phyloP scores from a whole-genome alignment of 2,888 invertebrate species.

The Diabrotica balteata region DNA sequence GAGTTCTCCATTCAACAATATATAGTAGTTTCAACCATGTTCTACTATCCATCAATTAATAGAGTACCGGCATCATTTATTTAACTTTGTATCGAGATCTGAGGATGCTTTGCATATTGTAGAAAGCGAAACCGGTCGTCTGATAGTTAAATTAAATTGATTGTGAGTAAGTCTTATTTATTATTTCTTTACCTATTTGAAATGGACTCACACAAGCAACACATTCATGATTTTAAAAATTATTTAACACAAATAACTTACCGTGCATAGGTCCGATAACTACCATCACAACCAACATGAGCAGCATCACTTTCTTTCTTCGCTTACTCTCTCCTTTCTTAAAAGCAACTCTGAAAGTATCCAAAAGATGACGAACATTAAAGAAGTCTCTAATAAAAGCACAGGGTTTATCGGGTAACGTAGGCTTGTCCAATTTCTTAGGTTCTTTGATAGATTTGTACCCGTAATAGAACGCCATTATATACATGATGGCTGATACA shows the following conservation, averaged over 20 bases:
- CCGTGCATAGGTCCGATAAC: constrained; percentile 87
- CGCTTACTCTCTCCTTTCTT: constrained; percentile 79
- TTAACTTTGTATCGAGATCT: too few relatives aligned
- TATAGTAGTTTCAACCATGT: too few relatives aligned
- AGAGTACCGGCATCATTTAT: too few relatives aligned
- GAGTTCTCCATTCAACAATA: too few relatives aligned
- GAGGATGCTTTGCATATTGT: too few relatives aligned
- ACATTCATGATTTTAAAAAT: too few relatives aligned
- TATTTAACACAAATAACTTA: constrained; percentile 65
- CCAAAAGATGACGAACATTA: constrained; percentile 76
- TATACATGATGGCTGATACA: constrained; percentile 76
- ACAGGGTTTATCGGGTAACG: constrained; percentile 62
- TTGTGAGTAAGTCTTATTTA: too few relatives aligned
- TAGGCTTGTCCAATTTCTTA: constrained; percentile 63
- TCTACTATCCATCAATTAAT: too few relatives aligned
- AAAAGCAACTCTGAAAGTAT: constrained; percentile 82
- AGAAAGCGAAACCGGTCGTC: too few relatives aligned
- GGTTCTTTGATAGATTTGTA: constrained; percentile 75
- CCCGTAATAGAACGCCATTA: constrained; percentile 78
- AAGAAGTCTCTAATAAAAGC: constrained; percentile 75
- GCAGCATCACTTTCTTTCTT: constrained; percentile 74
- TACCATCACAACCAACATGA: constrained; percentile 83
- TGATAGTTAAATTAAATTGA: too few relatives aligned
- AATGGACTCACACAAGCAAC: too few relatives aligned
- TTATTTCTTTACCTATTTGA: too few relatives aligned